Percentiles rank a stretch among this genome's conserved stretches.
Conservation (phyloP, 1,140 invertebrate species). For the Ephestia elutella region DNA sequence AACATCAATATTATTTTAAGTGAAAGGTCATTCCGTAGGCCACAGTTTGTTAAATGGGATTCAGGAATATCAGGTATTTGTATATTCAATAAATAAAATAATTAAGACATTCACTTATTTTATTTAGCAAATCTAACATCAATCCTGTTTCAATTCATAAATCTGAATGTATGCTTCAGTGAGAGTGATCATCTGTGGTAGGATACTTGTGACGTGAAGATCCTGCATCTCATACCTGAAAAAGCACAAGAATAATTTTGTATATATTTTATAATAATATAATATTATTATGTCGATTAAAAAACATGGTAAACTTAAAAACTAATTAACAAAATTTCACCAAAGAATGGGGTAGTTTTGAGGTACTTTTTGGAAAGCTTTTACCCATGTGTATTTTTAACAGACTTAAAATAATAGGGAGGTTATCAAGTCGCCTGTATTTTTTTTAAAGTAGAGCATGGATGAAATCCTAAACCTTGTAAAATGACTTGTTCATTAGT, state of each 20-base stretch:
- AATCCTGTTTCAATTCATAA: conserved; percentile 76
- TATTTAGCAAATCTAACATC: conserved; percentile 25
- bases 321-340: too few species aligned
- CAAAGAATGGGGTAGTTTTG: too few species aligned
- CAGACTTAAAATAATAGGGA: too few species aligned
- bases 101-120: conserved; percentile 32
- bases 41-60: conserved; percentile 40
- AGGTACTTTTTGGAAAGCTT: too few species aligned
- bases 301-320: too few species aligned
- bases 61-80: conserved; percentile 42
- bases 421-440: too few species aligned
- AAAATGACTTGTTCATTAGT: too few species aligned
- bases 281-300: too few species aligned
- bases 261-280: too few species aligned
- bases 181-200: conserved; percentile 99
- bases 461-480: too few species aligned
- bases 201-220: conserved; percentile 97
- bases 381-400: too few species aligned
- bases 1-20: conserved; percentile 33
- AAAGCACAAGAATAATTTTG: background rate
- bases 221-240: conserved; percentile 95
- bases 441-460: too few species aligned
- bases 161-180: conserved; percentile 99
- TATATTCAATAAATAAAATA: conserved; percentile 64
- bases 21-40: conserved; percentile 37